A percentile compares a stretch with the other conserved stretches of the same genome.
phyloP scores from a whole-genome alignment of 2,888 invertebrate species.

The Ganaspis brasiliensis region DNA sequence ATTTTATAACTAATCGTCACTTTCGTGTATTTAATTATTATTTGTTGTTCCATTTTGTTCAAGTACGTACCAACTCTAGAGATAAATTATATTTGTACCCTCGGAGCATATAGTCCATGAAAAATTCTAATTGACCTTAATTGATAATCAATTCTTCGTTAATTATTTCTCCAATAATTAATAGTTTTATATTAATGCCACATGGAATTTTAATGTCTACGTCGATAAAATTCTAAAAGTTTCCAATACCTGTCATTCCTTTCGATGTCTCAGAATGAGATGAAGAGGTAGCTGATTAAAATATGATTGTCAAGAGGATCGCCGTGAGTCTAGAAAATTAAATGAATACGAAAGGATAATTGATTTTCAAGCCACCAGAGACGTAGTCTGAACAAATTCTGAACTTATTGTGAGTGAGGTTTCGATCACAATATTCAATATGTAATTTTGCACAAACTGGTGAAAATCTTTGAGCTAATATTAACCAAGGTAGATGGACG shows the following conservation, averaged over 20 bases:
- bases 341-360: slow-evolving; percentile 13
- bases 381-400: slow-evolving; percentile 1
- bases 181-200: too few relatives aligned
- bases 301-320: slow-evolving; percentile 11
- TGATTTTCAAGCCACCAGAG: background rate
- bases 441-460: background rate
- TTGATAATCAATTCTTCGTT: too few relatives aligned
- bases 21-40: background rate
- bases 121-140: too few relatives aligned
- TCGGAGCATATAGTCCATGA: too few relatives aligned
- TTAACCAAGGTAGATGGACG: background rate
- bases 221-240: background rate
- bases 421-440: background rate
- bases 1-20: background rate
- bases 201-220: too few relatives aligned
- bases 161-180: too few relatives aligned
- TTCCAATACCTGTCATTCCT: background rate
- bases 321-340: slow-evolving; percentile 12
- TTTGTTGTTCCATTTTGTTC: too few relatives aligned
- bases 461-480: background rate
- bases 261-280: background rate
- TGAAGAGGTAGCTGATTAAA: slow-evolving; percentile 8
- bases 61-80: too few relatives aligned
- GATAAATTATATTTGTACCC: too few relatives aligned
- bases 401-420: background rate